Evolutionary conservation across 2,888 invertebrate genomes (phyloP), one percentile per base, ranked within the genome.

Genomic region (Apodemia hepburni): DNA sequence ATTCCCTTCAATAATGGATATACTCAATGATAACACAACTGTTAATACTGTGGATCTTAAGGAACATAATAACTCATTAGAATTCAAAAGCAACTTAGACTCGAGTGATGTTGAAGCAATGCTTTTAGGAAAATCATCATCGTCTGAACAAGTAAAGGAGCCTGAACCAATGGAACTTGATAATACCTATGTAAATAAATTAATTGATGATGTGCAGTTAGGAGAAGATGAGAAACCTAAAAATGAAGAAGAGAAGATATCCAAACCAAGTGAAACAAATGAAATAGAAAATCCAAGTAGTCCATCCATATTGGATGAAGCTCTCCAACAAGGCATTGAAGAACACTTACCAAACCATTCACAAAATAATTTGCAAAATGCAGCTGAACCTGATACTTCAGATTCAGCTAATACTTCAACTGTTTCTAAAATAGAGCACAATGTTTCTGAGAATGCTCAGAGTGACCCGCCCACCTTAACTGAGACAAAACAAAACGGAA

Each of bases 1-100:
- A 54, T 92, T 89, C 69, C 91, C 91, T 59, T 91, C 91, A n/a
- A 91, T 92, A 65, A 84, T 91, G 85, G 91, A 92, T 64, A 89
- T 91, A 65, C 75, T 91, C n/a, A 90, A 81, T 75, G 82, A 82
- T 54, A 79, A 74, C 62, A 65, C 71, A 54, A 45, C 72, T 57
- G 71, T 73, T 64, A 65, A 54, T 65, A 70, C 78, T 72, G 76
- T 81, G 64, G 84, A 81, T 69, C 71, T 78, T 64, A 81, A 76
- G 74, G 77, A 80, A 65, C 78, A 82, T 75, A 79, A 70, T 69
- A 76, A 78, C 51, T 68, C 42, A 15, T 42, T 76, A 67, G 79
- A 77, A 63, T 79, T 75, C 67, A 84, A 85, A 75, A 65, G 77
- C 49, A 84, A 77, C 70, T 73, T 88, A 68, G 85, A 86, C 68